These are phyloP conservation scores for Anhinga rufa DNA, from an alignment of 2,113 vertebrate species.

Conservation along the genomic window DNA sequence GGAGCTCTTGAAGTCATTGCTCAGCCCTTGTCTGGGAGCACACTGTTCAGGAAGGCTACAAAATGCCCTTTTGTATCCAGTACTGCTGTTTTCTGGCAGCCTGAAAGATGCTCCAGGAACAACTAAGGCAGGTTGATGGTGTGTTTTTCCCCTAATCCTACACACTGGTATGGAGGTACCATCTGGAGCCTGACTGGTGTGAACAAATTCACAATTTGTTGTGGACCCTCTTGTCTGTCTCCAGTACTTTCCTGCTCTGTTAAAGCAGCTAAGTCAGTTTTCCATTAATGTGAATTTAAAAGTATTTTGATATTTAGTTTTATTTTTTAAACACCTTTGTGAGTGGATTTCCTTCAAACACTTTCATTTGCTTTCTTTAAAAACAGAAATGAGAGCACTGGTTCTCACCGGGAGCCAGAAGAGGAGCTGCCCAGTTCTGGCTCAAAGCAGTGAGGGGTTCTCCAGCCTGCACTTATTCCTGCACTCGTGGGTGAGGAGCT, in stretches of 20 bases:
- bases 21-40: background rate
- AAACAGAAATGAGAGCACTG: background rate
- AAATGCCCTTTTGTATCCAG: background rate
- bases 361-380: background rate
- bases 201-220: background rate
- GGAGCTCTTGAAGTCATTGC: background rate
- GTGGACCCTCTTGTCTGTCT: background rate
- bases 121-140: background rate
- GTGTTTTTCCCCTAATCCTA: background rate
- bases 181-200: background rate
- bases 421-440: rapidly evolving
- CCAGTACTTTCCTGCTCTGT: background rate
- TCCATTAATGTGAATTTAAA: background rate
- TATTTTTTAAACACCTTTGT: background rate
- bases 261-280: background rate
- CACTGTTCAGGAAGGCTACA: background rate
- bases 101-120: background rate
- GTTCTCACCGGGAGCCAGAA: background rate
- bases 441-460: background rate
- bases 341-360: background rate
- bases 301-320: background rate
- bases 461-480: background rate
- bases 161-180: background rate
- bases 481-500: background rate
- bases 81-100: background rate